Evolutionary conservation across 2,797 vertebrate genomes (phyloP).

Genomic region (Masticophis lateralis): DNA sequence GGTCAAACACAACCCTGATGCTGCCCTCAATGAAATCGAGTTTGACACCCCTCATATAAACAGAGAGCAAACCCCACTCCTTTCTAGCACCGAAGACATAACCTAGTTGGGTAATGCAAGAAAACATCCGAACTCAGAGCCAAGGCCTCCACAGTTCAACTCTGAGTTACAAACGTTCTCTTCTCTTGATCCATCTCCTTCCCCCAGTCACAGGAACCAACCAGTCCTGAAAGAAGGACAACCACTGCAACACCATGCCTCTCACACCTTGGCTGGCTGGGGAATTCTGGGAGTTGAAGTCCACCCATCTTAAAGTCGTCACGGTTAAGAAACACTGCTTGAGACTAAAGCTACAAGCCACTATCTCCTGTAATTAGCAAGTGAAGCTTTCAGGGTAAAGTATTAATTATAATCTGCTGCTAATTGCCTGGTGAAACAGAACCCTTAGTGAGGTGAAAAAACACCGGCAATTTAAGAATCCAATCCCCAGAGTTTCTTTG

Average conservation of each 20-base stretch:
- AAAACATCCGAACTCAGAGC: too few relatives aligned
- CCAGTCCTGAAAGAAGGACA: background rate
- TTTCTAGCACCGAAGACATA: too few relatives aligned
- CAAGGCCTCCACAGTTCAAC: too few relatives aligned
- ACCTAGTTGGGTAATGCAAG: too few relatives aligned
- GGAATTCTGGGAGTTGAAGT: background rate
- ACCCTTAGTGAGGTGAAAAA: background rate
- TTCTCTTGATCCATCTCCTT: too few relatives aligned
- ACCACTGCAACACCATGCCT: background rate
- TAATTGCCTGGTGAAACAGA: background rate
- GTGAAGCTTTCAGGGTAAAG: background rate
- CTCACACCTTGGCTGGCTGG: background rate
- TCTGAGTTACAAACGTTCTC: too few relatives aligned
- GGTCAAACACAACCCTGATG: too few relatives aligned
- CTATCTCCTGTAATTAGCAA: background rate
- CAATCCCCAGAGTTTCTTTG: background rate
- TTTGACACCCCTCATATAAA: too few relatives aligned
- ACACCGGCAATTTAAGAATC: background rate
- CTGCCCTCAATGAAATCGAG: too few relatives aligned
- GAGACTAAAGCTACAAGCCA: background rate
- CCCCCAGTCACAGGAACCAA: background rate
- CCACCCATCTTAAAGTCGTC: background rate
- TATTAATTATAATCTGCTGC: background rate
- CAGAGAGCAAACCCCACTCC: too few relatives aligned
- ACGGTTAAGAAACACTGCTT: background rate